phyloP scores from a whole-genome alignment of 37 sponge, comb jelly and placozoan genomes.

The Mnemiopsis leidyi region DNA sequence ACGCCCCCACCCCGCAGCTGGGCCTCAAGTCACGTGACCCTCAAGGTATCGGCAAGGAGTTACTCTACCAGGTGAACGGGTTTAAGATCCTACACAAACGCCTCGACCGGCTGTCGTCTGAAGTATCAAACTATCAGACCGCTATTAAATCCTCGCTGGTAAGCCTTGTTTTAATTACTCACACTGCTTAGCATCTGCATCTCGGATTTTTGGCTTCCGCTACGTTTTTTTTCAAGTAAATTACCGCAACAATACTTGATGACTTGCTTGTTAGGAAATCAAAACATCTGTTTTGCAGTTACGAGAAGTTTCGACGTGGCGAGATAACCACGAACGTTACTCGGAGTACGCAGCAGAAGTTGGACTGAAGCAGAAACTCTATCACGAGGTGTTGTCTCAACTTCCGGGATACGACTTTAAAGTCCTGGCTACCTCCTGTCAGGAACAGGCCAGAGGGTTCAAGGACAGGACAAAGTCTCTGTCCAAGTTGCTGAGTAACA shows the following conservation, averaged over 20 bases:
- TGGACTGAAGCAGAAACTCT: neutral
- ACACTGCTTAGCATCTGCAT: neutral
- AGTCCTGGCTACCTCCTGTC: neutral
- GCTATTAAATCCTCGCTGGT: constrained; percentile 15
- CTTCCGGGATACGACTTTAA: constrained; percentile 30
- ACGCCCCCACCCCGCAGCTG: constrained; percentile 9
- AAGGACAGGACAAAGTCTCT: constrained; percentile 32
- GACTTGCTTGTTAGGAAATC: too few relatives aligned
- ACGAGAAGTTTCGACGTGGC: neutral
- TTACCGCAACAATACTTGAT: too few relatives aligned
- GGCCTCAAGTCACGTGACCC: constrained; percentile 22
- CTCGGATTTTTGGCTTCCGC: neutral
- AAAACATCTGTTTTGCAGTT: neutral
- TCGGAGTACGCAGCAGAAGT: neutral
- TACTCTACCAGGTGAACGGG: neutral
- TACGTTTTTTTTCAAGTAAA: neutral
- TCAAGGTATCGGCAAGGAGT: constrained; percentile 58
- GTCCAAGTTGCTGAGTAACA: neutral
- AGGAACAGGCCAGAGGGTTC: neutral
- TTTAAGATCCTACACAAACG: constrained; percentile 46
- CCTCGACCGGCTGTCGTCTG: neutral
- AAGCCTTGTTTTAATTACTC: constrained; percentile 18
- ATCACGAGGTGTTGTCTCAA: neutral
- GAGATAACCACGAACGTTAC: neutral
- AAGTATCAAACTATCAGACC: constrained; percentile 35